Percentiles rank a stretch among this genome's conserved stretches.
These are phyloP conservation scores for Ephialtes manifestator DNA, from an alignment of 2,888 invertebrate species.

Conservation along the genomic window DNA sequence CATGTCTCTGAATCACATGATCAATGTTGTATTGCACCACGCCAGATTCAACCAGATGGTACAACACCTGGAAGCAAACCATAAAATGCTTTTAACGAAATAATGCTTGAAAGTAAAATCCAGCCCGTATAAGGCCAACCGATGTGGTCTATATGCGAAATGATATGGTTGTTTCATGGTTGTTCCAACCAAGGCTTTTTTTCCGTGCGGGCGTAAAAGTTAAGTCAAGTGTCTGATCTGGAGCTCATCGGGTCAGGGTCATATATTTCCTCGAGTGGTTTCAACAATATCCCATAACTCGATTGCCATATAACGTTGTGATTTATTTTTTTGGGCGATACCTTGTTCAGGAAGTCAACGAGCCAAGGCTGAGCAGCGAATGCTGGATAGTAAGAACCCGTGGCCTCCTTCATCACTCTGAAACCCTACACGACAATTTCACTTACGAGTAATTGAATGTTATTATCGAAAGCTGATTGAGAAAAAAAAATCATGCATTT, in stretches of 20 bases:
- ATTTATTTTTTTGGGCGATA: not conserved
- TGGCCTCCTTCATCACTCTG: not conserved
- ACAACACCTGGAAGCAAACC: not conserved
- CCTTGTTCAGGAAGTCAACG: not conserved
- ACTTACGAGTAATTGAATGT: not conserved
- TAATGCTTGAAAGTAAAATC: not conserved
- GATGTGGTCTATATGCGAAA: not conserved
- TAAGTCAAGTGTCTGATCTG: too few relatives aligned
- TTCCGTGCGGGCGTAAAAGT: too few relatives aligned
- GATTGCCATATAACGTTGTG: not conserved
- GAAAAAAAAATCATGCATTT: too few relatives aligned
- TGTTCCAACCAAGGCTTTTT: too few relatives aligned
- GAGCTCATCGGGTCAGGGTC: too few relatives aligned
- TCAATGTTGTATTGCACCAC: not conserved
- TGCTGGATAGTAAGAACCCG: not conserved
- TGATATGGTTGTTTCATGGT: too few relatives aligned
- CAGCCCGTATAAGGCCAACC: not conserved
- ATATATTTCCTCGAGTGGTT: not conserved
- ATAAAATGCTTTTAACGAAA: not conserved
- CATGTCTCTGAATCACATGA: not conserved
- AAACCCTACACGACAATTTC: not conserved
- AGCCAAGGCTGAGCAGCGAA: not conserved
- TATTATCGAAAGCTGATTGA: too few relatives aligned
- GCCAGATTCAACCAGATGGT: not conserved
- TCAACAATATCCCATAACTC: too few relatives aligned